Evolutionary conservation across 2,797 vertebrate species (phyloP).

Genomic region (Manis pentadactyla): DNA sequence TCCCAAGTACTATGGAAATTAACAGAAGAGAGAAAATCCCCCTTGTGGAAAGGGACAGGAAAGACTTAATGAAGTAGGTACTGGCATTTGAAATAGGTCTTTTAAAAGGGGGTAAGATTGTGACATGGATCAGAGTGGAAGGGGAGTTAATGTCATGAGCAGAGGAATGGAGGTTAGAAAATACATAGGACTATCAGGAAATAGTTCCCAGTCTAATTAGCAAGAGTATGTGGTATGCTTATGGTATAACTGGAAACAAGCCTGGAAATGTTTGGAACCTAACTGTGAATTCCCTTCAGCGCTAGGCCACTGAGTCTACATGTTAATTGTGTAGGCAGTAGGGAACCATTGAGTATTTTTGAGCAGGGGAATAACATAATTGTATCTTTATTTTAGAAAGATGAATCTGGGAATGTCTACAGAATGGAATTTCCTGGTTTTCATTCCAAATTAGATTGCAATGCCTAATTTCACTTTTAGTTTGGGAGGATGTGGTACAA

Average conservation of each 20-base stretch:
- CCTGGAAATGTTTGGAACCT: neutral
- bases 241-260: slow-evolving; percentile 2
- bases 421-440: slow-evolving; percentile 21
- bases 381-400: neutral
- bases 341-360: slow-evolving; percentile 1
- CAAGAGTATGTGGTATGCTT: neutral
- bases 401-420: slow-evolving; percentile 13
- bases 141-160: neutral
- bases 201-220: neutral
- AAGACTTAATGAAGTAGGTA: neutral
- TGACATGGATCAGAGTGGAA: neutral
- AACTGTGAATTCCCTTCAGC: slow-evolving; percentile 11
- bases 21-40: slow-evolving; percentile 31
- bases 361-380: neutral
- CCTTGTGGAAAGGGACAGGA: neutral
- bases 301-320: neutral
- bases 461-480: slow-evolving; percentile 8
- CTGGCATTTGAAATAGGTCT: neutral
- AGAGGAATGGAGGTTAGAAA: neutral
- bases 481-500: neutral
- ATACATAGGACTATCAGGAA: neutral
- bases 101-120: slow-evolving; percentile 20
- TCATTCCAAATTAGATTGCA: slow-evolving; percentile 21
- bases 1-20: slow-evolving; percentile 14
- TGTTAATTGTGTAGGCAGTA: neutral